A percentile compares a stretch with the other conserved stretches of the same genome.
phyloP scores from a whole-genome alignment of 2,797 vertebrate species.

The Manis javanica region DNA sequence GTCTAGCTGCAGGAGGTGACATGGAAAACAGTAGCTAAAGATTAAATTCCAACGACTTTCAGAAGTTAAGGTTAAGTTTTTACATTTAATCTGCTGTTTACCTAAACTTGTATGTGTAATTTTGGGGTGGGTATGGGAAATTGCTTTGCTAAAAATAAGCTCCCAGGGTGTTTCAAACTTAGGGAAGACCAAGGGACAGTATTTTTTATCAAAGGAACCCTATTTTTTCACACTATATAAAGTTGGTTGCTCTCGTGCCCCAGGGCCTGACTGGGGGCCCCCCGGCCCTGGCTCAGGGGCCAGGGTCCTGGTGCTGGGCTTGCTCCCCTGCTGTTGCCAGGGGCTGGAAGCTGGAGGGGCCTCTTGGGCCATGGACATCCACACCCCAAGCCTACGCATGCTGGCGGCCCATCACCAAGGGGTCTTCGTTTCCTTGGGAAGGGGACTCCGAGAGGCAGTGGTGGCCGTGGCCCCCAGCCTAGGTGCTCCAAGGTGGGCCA shows the following conservation, averaged over 20 bases:
- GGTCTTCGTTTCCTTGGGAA: conserved; percentile 76
- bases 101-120: conserved; percentile 89
- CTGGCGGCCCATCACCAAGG: conserved; percentile 65
- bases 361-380: conserved; percentile 65
- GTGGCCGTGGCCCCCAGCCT: conserved; percentile 76
- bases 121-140: conserved; percentile 83
- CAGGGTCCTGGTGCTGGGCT: conserved; percentile 74
- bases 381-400: conserved; percentile 61
- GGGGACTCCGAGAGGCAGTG: conserved; percentile 71
- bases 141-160: conserved; percentile 86
- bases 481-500: conserved; percentile 79
- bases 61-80: conserved; percentile 90
- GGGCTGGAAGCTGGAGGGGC: conserved; percentile 67
- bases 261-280: conserved; percentile 74
- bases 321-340: conserved; percentile 58
- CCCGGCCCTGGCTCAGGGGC: conserved; percentile 39
- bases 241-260: conserved; percentile 79
- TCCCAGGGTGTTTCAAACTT: conserved; percentile 78
- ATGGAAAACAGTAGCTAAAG: conserved; percentile 94
- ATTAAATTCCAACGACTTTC: conserved; percentile 90
- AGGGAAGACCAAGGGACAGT: conserved; percentile 80
- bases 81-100: conserved; percentile 93
- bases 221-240: conserved; percentile 86
- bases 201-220: conserved; percentile 88
- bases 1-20: conserved; percentile 96